A percentile compares a stretch with the other conserved stretches of the same genome.
phyloP scores from a whole-genome alignment of 2,797 vertebrate genomes.

The Vireo griseus region DNA sequence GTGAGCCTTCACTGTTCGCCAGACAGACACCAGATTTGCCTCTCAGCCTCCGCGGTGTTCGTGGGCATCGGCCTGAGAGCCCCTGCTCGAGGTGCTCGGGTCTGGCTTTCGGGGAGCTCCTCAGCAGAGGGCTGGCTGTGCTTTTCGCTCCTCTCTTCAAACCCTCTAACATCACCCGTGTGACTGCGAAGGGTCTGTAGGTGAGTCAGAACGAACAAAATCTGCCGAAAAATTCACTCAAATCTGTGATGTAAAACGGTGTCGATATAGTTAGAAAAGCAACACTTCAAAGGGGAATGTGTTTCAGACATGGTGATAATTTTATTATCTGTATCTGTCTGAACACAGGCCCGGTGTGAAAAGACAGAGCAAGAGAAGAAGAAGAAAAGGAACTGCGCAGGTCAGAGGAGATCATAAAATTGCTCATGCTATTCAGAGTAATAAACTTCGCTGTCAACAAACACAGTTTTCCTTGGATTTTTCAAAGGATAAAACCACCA shows the following conservation, averaged over 20 bases:
- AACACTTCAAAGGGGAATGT: not conserved
- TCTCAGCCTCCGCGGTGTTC: fast-evolving
- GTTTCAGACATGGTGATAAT: not conserved
- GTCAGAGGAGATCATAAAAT: not conserved
- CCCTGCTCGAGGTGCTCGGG: too few relatives aligned
- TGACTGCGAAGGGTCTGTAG: not conserved
- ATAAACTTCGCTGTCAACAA: not conserved
- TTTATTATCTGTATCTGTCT: not conserved
- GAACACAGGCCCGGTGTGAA: not conserved
- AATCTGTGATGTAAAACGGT: not conserved
- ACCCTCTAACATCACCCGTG: not conserved
- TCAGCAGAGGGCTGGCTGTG: not conserved
- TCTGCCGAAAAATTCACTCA: not conserved
- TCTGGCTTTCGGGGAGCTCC: not conserved
- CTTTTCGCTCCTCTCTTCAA: too few relatives aligned
- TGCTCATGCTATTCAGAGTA: not conserved
- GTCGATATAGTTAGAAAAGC: not conserved
- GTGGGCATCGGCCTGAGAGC: not conserved
- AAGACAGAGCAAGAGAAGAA: not conserved
- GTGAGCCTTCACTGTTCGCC: conserved; percentile 43
- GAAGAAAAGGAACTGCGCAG: not conserved
- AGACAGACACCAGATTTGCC: not conserved
- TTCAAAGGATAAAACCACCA: not conserved
- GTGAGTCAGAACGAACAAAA: fast-evolving
- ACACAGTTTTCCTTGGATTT: not conserved